Conservation (phyloP, 2,888 invertebrate genomes). For the Cinara cedri region DNA sequence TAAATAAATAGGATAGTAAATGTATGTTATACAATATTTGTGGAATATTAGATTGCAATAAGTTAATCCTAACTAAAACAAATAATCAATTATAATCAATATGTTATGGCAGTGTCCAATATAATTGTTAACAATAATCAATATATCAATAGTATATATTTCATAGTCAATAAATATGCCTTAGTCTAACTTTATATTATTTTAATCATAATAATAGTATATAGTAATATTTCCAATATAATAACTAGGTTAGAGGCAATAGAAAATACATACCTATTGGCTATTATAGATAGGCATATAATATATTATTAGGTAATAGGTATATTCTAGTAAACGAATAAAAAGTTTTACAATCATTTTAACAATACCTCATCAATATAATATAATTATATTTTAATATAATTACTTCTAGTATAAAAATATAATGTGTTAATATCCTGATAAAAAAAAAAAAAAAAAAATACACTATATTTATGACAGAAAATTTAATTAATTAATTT, state of each 20-base stretch:
- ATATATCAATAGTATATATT: neutral
- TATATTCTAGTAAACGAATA: neutral
- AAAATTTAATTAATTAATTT: conserved; percentile 1
- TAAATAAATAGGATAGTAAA: neutral
- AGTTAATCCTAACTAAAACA: neutral
- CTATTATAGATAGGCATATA: neutral
- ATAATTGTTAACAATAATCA: neutral
- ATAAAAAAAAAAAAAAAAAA: neutral
- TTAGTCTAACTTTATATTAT: neutral
- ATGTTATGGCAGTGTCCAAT: conserved; percentile 27
- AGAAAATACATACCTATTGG: conserved; percentile 5
- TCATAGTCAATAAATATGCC: conserved; percentile 5
- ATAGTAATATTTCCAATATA: conserved; percentile 24
- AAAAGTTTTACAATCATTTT: neutral
- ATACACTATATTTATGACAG: conserved; percentile 4
- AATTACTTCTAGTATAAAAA: neutral
- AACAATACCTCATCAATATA: neutral
- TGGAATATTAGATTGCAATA: neutral
- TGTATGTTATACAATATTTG: neutral
- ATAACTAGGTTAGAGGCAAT: conserved; percentile 30
- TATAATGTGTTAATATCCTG: neutral
- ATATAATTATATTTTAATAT: neutral
- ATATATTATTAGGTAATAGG: neutral
- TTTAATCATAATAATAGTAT: neutral
- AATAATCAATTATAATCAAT: neutral